phyloP scores from a whole-genome alignment of 2,113 vertebrate genomes.

The Muscicapa adusta region DNA sequence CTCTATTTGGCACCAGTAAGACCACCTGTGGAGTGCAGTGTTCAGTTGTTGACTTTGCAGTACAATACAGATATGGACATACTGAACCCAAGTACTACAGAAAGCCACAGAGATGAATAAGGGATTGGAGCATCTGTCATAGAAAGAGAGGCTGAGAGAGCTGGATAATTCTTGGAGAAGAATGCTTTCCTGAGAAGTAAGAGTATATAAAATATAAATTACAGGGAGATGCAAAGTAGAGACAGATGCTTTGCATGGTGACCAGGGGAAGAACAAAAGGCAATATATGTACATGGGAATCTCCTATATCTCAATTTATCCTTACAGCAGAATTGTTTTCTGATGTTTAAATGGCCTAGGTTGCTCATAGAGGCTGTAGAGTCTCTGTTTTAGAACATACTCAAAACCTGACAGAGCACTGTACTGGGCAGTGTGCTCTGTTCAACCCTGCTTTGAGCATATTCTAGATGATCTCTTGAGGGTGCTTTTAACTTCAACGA shows the following conservation, averaged over 20 bases:
- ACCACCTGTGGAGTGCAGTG: background rate
- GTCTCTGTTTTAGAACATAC: background rate
- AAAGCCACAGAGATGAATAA: background rate
- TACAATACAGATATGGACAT: background rate
- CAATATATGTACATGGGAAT: background rate
- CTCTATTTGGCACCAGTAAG: background rate
- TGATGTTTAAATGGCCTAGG: background rate
- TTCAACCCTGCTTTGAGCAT: background rate
- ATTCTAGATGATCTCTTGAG: background rate
- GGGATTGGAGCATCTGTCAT: background rate
- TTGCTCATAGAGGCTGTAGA: background rate
- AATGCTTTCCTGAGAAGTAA: background rate
- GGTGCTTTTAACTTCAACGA: rapidly evolving
- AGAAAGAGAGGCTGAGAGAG: background rate
- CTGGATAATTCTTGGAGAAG: background rate
- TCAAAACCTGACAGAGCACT: background rate
- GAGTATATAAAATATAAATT: background rate
- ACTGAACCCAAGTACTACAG: background rate
- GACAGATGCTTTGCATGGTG: background rate
- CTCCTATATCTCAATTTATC: background rate
- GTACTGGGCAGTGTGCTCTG: background rate
- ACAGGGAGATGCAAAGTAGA: background rate
- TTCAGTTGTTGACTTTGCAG: background rate
- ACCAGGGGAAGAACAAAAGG: background rate
- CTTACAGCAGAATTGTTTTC: background rate